These are phyloP conservation scores for Parapsyche elsis DNA, from an alignment of 1,140 invertebrate genomes.

Conservation along the genomic window DNA sequence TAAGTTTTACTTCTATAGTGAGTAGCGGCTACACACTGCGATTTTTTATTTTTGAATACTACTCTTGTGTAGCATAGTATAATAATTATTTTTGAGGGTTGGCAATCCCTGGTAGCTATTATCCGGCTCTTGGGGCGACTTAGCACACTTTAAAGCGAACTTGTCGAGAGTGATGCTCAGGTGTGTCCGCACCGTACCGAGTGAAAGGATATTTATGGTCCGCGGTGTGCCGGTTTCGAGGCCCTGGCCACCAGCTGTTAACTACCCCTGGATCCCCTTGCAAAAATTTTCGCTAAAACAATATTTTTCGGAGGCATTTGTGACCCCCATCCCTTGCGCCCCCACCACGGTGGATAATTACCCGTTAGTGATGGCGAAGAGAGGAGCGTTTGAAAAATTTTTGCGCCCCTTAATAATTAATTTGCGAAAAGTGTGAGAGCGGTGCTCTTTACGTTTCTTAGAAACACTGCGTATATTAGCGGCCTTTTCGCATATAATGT, in stretches of 20 bases:
- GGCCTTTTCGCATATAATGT: not conserved
- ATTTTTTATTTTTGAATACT: too few relatives aligned
- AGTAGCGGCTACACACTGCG: too few relatives aligned
- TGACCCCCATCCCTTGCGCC: not conserved
- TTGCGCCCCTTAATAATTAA: slow-evolving; percentile 38
- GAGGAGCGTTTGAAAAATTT: slow-evolving; percentile 26
- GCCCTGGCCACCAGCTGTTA: not conserved
- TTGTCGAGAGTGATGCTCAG: slow-evolving; percentile 55
- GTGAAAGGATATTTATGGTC: slow-evolving; percentile 56
- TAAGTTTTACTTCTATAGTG: too few relatives aligned
- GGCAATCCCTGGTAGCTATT: not conserved
- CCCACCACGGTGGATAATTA: slow-evolving; percentile 28
- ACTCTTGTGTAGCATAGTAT: too few relatives aligned
- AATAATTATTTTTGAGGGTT: not conserved
- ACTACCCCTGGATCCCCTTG: not conserved
- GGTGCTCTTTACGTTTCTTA: not conserved
- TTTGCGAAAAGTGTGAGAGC: slow-evolving; percentile 24
- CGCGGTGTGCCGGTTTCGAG: slow-evolving; percentile 47
- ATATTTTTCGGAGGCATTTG: slow-evolving; percentile 2
- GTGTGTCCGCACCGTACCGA: slow-evolving; percentile 48
- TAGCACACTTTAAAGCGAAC: slow-evolving; percentile 55
- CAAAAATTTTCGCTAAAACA: not conserved
- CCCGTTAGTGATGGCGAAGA: slow-evolving; percentile 17
- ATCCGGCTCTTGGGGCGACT: slow-evolving; percentile 51
- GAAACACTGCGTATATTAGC: not conserved